A percentile compares a stretch with the other conserved stretches of the same genome.
These are phyloP conservation scores for Danionella dracula DNA, from an alignment of 2,797 vertebrate species.

Conservation along the genomic window DNA sequence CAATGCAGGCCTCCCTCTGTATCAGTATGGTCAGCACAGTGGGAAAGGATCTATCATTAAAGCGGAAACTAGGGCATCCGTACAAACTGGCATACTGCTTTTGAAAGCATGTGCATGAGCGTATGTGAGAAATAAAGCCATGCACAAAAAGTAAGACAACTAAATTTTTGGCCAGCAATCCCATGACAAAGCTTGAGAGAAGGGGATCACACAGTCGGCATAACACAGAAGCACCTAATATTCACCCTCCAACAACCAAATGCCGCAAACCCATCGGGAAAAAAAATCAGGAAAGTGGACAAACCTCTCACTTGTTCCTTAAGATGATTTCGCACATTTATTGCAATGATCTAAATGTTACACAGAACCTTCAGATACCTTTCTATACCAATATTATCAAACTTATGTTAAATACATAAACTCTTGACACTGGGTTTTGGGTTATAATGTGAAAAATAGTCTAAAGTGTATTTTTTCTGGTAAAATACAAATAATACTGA, in stretches of 20 bases:
- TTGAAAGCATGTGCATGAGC: not conserved
- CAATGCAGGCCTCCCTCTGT: not conserved
- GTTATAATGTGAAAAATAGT: no score
- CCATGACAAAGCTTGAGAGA: conserved; percentile 33
- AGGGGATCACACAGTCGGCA: conserved; percentile 37
- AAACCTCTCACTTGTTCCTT: no score
- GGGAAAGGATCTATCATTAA: conserved; percentile 38
- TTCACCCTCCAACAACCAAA: conserved; percentile 39
- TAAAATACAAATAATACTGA: no score
- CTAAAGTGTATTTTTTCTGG: no score
- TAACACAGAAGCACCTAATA: conserved; percentile 42
- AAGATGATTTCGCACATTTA: no score
- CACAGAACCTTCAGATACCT: no score
- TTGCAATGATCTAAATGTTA: no score
- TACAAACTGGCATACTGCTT: conserved; percentile 7
- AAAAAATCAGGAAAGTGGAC: no score
- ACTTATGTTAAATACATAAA: no score
- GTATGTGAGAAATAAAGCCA: conserved; percentile 14
- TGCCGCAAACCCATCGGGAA: no score
- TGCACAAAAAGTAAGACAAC: conserved; percentile 11
- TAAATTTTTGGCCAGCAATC: conserved; percentile 24
- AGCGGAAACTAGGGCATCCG: conserved; percentile 42
- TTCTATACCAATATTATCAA: no score
- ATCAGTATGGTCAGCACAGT: conserved; percentile 22
- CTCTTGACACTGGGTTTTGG: no score